Percentiles rank a stretch among this genome's conserved stretches.
These are phyloP conservation scores for Fragum whitleyi DNA, from an alignment of 2,888 invertebrate species.

Conservation along the genomic window DNA sequence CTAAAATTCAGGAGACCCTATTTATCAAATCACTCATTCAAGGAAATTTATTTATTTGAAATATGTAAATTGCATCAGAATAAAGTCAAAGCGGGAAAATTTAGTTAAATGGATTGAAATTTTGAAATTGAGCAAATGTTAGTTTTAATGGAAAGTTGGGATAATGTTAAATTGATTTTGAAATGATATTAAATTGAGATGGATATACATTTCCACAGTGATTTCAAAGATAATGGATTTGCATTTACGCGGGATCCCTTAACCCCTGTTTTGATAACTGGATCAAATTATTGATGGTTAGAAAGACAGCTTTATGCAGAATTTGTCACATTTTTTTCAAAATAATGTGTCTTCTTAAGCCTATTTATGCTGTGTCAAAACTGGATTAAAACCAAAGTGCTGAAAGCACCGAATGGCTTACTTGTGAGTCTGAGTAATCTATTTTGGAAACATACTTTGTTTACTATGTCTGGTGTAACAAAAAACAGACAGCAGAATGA, in stretches of 20 bases:
- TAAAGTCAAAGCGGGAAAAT: background rate
- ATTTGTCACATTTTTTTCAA: too few species aligned
- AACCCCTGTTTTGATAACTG: constrained; percentile 17
- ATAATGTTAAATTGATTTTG: constrained; percentile 61
- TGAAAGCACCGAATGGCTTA: too few species aligned
- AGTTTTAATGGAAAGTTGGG: constrained; percentile 61
- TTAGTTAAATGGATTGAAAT: constrained; percentile 48
- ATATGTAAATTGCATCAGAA: background rate
- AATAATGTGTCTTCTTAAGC: too few species aligned
- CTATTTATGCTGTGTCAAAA: too few species aligned
- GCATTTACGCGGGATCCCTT: constrained; percentile 37
- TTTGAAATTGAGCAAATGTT: constrained; percentile 66
- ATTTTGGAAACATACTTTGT: too few species aligned
- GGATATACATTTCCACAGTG: constrained; percentile 46
- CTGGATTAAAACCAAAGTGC: too few species aligned
- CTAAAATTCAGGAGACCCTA: too few species aligned
- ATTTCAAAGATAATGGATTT: constrained; percentile 50
- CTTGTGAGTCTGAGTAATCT: too few species aligned
- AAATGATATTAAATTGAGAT: constrained; percentile 63
- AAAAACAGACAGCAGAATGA: too few species aligned
- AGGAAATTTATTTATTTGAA: background rate
- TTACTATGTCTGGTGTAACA: too few species aligned
- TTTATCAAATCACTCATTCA: background rate
- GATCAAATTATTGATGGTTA: too few species aligned
- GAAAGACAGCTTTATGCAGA: too few species aligned